Base-by-base conservation (phyloP, 2,113 vertebrate species). In the Montifringilla adamsi region DNA sequence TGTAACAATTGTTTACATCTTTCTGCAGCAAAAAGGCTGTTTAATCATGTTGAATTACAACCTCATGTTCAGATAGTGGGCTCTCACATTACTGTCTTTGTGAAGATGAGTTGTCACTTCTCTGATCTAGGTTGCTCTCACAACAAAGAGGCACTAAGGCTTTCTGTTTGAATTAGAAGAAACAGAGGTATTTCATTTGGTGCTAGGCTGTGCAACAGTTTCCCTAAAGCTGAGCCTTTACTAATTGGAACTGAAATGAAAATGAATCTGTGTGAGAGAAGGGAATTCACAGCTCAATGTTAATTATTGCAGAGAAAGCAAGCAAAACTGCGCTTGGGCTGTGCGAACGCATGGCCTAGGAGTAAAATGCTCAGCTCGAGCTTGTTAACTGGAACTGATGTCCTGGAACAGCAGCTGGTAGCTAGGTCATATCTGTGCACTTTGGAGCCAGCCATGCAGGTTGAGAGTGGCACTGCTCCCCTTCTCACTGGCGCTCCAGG, bases 71-170 rank as follows among this genome's bases (percentile, higher is more conserved):
- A 84, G 93, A 81, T 87, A 86, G 89, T 68, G 60, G 68, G 92
- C 37, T 39, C 79, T 83, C 55, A 35, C 86, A 55, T 94, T 85
- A 62, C 37, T 93, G 76, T 81, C 91, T 92, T 92, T 75, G 80
- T 93, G 94, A 95, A 93, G 76, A 94, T 86, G 90, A 74, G 50
- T 81, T 92, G 85, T 95, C 94, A 77, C 94, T 93, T 93, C 91
- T 95, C 86, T 93, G 80, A 92, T 96, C 76, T 73, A 88, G 67
- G 85, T 58, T 93, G 63, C 58, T 88, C 56, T 89, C 56, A 81
- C 80, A 90, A 89, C 91, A 96, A 93, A 92, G 92, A 86, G 37
- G 28, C 83, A 75, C 53, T 67, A 80, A 89, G 93, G 73, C 89
- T 90, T 96, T 93, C 78, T 73, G 46, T 88, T 80, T 93, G 79